Evolutionary conservation across 2,888 invertebrate species (phyloP).

Genomic region (Acrobasis suavella): DNA sequence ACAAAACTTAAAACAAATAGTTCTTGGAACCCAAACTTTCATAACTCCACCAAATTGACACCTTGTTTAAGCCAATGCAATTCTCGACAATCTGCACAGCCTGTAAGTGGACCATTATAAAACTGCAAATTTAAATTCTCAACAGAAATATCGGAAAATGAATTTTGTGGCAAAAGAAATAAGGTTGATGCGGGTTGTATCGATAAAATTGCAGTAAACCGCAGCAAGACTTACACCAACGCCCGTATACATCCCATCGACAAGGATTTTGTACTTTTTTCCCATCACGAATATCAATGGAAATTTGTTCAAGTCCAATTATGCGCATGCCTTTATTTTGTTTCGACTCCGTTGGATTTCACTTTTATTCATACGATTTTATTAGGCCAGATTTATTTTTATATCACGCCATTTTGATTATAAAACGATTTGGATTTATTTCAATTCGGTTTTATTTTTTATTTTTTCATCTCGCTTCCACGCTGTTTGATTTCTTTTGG

Average conservation of each 20-base stretch:
- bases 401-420: slow-evolving; percentile 24
- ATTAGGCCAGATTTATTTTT: slow-evolving; percentile 34
- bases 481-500: slow-evolving; percentile 5
- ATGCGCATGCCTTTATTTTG: slow-evolving; percentile 72
- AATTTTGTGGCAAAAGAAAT: slow-evolving; percentile 27
- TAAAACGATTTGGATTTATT: slow-evolving; percentile 22
- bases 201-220: slow-evolving; percentile 45
- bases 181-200: slow-evolving; percentile 31
- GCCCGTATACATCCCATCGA: slow-evolving; percentile 72
- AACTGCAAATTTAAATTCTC: slow-evolving; percentile 46
- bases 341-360: slow-evolving; percentile 50
- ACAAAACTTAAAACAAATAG: slow-evolving; percentile 77
- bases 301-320: slow-evolving; percentile 79
- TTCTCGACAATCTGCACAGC: slow-evolving; percentile 76
- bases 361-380: slow-evolving; percentile 47
- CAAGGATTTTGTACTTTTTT: slow-evolving; percentile 75
- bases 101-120: slow-evolving; percentile 80
- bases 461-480: slow-evolving; percentile 9
- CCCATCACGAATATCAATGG: slow-evolving; percentile 81
- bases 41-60: slow-evolving; percentile 81
- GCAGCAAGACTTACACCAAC: slow-evolving; percentile 63
- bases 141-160: slow-evolving; percentile 30
- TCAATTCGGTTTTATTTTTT: slow-evolving; percentile 15
- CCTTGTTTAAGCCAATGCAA: slow-evolving; percentile 77
- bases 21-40: slow-evolving; percentile 76